Percentiles rank a stretch among this genome's conserved stretches.
Conservation (phyloP, 2,113 vertebrate genomes). For the Triplophysa rosa region DNA sequence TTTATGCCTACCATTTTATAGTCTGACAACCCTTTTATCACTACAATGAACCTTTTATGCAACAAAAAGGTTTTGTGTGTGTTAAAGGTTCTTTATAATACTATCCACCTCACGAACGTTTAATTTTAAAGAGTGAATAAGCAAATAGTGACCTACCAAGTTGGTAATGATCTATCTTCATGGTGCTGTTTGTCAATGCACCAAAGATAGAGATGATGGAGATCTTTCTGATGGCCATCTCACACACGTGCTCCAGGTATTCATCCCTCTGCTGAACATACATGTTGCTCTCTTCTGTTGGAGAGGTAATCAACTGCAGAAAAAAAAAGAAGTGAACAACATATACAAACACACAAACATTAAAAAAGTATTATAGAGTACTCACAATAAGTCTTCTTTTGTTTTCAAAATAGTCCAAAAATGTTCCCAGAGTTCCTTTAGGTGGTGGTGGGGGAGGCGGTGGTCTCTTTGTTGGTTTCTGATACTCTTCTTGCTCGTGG, state of each 20-base stretch:
- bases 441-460: constrained; percentile 69
- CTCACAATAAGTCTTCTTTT: constrained; percentile 92
- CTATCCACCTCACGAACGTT: too few relatives aligned
- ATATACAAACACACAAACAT: neutral
- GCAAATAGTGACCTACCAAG: constrained; percentile 77
- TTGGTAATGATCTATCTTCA: constrained; percentile 99
- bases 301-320: constrained; percentile 88
- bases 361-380: constrained; percentile 45
- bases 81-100: too few relatives aligned
- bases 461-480: constrained; percentile 78
- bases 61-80: too few relatives aligned
- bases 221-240: constrained; percentile 95
- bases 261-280: constrained; percentile 94
- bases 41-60: too few relatives aligned
- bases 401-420: constrained; percentile 92
- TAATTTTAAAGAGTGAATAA: neutral
- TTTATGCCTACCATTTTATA: too few relatives aligned
- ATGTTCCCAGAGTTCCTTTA: constrained; percentile 74
- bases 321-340: neutral
- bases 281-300: constrained; percentile 85
- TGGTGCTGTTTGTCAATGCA: constrained; percentile 89
- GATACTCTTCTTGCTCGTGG: constrained; percentile 76
- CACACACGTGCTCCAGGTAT: constrained; percentile 96
- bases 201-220: constrained; percentile 95
- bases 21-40: too few relatives aligned